Conservation (phyloP, 1,140 invertebrate species). For the Lepidostoma basale region DNA sequence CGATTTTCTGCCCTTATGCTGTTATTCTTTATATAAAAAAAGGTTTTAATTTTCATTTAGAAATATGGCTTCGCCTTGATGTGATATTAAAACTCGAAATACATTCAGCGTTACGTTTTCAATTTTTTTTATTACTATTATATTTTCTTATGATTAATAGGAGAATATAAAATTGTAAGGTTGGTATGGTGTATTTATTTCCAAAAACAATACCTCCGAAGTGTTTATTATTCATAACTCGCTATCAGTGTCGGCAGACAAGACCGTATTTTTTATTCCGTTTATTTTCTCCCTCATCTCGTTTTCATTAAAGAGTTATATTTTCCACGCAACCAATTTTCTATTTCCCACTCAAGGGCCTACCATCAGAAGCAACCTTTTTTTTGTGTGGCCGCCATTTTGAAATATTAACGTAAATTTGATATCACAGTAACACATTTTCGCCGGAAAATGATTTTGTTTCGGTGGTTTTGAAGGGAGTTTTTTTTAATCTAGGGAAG, state of each 20-base stretch:
- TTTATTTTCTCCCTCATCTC: slow-evolving; percentile 10
- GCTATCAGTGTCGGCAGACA: slow-evolving; percentile 24
- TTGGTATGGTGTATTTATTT: slow-evolving; percentile 6
- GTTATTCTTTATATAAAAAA: too few species aligned
- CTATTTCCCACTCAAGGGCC: neutral
- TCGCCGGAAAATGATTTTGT: too few species aligned
- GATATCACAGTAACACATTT: too few species aligned
- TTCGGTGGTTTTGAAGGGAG: too few species aligned
- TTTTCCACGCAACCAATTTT: slow-evolving; percentile 19
- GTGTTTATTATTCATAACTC: neutral
- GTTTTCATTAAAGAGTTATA: slow-evolving; percentile 18
- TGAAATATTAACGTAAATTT: too few species aligned
- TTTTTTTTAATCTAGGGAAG: too few species aligned
- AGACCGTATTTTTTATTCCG: slow-evolving; percentile 16
- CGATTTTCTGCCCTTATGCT: too few species aligned
- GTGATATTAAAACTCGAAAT: neutral
- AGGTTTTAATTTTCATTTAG: too few species aligned
- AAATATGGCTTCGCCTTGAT: neutral
- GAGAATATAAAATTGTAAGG: slow-evolving; percentile 16
- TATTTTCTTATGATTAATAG: slow-evolving; percentile 15
- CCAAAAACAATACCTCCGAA: slow-evolving; percentile 13
- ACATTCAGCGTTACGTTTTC: neutral
- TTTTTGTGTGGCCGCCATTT: too few species aligned
- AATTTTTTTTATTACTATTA: neutral
- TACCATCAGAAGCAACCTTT: too few species aligned